Base-by-base conservation (phyloP, 2,797 vertebrate genomes). In the Myotis daubentonii region DNA sequence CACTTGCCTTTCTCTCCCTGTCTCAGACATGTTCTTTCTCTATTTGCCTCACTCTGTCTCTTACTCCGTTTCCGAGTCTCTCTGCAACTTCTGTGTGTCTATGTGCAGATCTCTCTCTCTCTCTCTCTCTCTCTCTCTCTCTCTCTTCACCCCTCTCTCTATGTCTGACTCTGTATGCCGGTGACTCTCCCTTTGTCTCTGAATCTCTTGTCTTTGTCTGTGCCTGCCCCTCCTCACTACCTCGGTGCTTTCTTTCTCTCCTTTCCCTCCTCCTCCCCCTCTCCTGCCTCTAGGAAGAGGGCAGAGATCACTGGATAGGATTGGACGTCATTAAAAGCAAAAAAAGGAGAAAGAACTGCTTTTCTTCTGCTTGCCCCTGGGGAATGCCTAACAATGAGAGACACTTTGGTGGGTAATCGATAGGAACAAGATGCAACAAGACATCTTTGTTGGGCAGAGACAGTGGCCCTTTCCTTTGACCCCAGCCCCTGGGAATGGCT, bases 341-440 rank as follows among this genome's bases (percentile, higher is more conserved):
- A 97, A 97, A 86, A 80, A 70, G 51, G 96, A 96, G 87, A 97
- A 96, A 97, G 41, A 72, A 70, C 33, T 89, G 53, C 76, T 97
- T 97, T 96, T 96, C 97, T 97, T 91, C 82, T 93, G 88, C 47
- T 55, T 92, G 95, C 96, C 98, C 96, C 97, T 96, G 92, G 96
- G 97, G 98, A 97, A 92, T 96, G 93, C 95, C 95, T 97, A 97
- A 98, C 97, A 97, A 97, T 95, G 97, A 97, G 98, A 98, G 96
- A 97, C 97, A 96, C 89, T 98, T 97, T 97, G 96, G 91, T 97
- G 96, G 94, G 95, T 97, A 98, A 98, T 98, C 97, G 79, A 98
- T 98, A 98, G 84, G 97, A 98, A 97, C 97, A 97, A 97, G 97
- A 98, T 97, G 96, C 97, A 96, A 95, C 25, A 66, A 95, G 97